Base-by-base conservation (phyloP, 2,797 vertebrate genomes). In the Sparidentex hasta region DNA sequence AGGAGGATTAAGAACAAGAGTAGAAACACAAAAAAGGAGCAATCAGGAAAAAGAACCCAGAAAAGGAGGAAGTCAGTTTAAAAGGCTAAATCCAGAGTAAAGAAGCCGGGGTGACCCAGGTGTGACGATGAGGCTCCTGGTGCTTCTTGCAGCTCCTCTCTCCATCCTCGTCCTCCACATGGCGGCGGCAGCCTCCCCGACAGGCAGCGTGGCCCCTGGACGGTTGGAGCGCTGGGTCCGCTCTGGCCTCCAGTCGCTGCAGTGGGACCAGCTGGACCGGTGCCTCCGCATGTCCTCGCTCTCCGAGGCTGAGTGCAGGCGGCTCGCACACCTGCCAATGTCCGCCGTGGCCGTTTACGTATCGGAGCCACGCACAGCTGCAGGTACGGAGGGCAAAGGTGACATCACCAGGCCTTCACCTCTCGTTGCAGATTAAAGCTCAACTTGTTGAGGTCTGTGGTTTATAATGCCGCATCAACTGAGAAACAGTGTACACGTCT, bases 181-280 rank as follows among this genome's bases (percentile, higher is more conserved):
- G 2, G 78, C 33, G 1, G 81, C 7, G 51, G 78, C 21, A 72
- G 82, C 65, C 75, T 71, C 67, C 76, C 74, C 61, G 0, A 64
- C 67, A 7, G 76, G 82, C 73, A 2, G 89, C 81, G 11, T 68
- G 29, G 48, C 81, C 56, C 84, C 80, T 4, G 85, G 83, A 38
- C 91, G 92, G 29, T 82, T 96, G 87, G 95, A 95, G 80, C 93
- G 93, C 58, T 96, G 95, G 96, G 94, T 94, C 23, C 94, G 88
- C 47, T 92, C 94, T 0, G 95, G 94, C 55, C 91, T 96, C 52
- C 95, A 96, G 90, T 94, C 94, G 3, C 83, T 96, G 83, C 94
- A 95, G 82, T 87, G 93, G 90, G 93, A 94, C 82, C 93, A 95
- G 86, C 76, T 94, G 89, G 93, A 95, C 79, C 91, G 92, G 61